Evolutionary conservation across 2,113 vertebrate genomes (phyloP), one percentile per base, ranked within the genome.

Genomic region (rabbit (Oryctolagus cuniculus)): DNA sequence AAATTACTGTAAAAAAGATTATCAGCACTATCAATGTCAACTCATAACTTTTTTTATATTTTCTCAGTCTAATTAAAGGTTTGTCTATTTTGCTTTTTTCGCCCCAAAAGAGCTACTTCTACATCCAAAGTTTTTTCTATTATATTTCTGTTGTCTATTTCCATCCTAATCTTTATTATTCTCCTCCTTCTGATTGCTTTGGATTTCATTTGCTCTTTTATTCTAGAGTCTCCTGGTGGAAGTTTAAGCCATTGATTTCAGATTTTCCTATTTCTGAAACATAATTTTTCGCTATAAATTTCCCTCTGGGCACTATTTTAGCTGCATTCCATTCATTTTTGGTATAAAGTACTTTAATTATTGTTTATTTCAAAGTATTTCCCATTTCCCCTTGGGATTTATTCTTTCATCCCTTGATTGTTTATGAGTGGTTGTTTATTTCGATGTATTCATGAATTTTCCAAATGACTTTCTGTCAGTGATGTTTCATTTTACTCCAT

Each of bases 181-280:
- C 83, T 21, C 6, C 72, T 78, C 51, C n/a, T 87, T 61, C 25
- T 83, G 38, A 55, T 58, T 58, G 6, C 21, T n/a, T n/a, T 96
- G 53, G 12, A 53, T 85, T 93, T 61, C 29, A 70, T 93, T 96
- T 95, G 11, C 19, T 80, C 12, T 63, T 64, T 21, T 36, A 21
- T 64, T 85, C 31, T 63, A 85, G 34, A 27, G 34, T 82, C n/a
- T 74, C 25, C 12, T 9, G 24, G 61, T 78, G 13, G 36, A 69
- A 12, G 1, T 11, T 91, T 89, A 78, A 9, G 16, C 61, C 69
- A 38, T 22, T 90, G 44, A 63, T 49, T n/a, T 89, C 22, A 34
- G 67, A 19, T 36, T 3, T 7, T 63, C 34, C 51, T 64, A 78
- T 53, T 74, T 90, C 69, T 61, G 27, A 2, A 63, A 3, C 16